Evolutionary conservation across 2,888 invertebrate genomes (phyloP), one percentile per base, ranked within the genome.

Genomic region (Timema podura): DNA sequence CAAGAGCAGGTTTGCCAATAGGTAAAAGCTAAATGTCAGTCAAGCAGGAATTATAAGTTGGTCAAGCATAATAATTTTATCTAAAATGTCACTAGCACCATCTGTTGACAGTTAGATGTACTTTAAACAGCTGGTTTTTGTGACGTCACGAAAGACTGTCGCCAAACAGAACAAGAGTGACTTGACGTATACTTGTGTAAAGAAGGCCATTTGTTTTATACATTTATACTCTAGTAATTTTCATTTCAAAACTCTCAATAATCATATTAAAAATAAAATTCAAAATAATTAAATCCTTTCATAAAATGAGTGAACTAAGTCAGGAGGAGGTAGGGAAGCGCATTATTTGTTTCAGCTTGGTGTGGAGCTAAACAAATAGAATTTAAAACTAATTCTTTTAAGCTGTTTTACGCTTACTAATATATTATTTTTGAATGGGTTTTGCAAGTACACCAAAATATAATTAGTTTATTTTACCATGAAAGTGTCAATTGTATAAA

Each of bases 251-350:
- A 66, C 6, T 16, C 7, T 15, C 15, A 48, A 47, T 16, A 30
- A 49, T 51, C 47, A 13, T 13, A n/a, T 30, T 44, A n/a, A 51
- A 57, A 59, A 47, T 48, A 48, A 68, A 30, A 68, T 13, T 46
- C 13, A 15, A 64, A 45, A 16, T 59, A 48, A 30, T 30, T 30
- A 30, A 30, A 30, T 30, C 30, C 30, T 30, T 30, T 30, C 49
- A 51, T 11, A 76, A 71, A 73, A 92, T 92, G 92, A 91, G 91
- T 84, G 93, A 94, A 86, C 85, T 94, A 77, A 91, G 90, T 80
- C 92, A 91, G 82, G 94, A 94, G 83, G 94, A 94, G 90, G 94
- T 92, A 84, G 88, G 89, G 84, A 59, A 49, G 13, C 30, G 6
- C 49, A 44, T 10, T 61, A 30, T 66, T 49, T 44, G 48, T 66